Evolutionary conservation across 1,140 invertebrate species (phyloP).

Genomic region (Hyphantria cunea): DNA sequence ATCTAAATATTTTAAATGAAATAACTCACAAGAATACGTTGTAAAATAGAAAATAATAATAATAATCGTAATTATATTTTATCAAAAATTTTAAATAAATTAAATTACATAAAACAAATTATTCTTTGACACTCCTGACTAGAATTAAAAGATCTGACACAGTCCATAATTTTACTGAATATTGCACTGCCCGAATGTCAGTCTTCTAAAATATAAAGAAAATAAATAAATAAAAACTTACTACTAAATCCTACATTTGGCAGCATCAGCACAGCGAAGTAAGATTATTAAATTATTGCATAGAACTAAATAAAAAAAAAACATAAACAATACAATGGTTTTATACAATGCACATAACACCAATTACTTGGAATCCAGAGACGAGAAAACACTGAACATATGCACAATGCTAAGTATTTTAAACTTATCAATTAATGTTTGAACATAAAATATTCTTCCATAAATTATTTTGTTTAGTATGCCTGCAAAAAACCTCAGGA

Average conservation of each 20-base stretch:
- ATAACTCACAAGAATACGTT: not conserved
- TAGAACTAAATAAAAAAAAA: constrained; percentile 17
- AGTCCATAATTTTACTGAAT: constrained; percentile 33
- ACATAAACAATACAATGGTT: constrained; percentile 11
- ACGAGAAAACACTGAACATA: too few species aligned
- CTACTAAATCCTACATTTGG: constrained; percentile 20
- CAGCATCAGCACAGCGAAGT: constrained; percentile 20
- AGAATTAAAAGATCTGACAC: constrained; percentile 17
- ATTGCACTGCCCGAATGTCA: constrained; percentile 63
- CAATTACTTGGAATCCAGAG: constrained; percentile 9
- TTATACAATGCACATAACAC: constrained; percentile 18
- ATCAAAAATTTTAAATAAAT: not conserved
- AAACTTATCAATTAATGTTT: too few species aligned
- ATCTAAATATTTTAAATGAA: not conserved
- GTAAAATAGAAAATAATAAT: too few species aligned
- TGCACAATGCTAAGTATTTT: too few species aligned
- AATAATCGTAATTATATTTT: too few species aligned
- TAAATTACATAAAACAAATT: too few species aligned
- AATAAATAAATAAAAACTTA: constrained; percentile 17
- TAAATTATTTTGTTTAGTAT: too few species aligned
- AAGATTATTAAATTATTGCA: constrained; percentile 3
- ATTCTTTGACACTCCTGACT: too few species aligned
- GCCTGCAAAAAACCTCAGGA: too few species aligned
- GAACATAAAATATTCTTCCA: too few species aligned
- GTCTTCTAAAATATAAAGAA: constrained; percentile 42